Evolutionary conservation across 2,113 vertebrate genomes (phyloP), one percentile per base, ranked within the genome.

Genomic region (Campylomormyrus tamandua): DNA sequence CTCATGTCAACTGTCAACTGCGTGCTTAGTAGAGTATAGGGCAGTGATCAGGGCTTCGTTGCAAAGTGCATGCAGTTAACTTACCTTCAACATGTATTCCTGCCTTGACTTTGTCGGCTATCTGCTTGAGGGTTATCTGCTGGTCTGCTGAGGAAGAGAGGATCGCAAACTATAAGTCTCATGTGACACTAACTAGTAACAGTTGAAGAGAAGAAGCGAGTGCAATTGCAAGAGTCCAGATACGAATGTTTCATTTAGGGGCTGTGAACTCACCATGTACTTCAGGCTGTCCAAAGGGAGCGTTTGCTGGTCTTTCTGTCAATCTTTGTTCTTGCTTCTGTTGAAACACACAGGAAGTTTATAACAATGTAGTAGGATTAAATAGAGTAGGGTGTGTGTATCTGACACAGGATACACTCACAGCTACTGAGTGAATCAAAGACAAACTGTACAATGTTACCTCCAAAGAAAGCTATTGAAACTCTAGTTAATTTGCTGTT

Each of bases 41-140:
- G n/a, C 19, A n/a, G 17, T 13, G 9, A 45, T 84, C 19, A 4
- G 19, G 19, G 42, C 39, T 83, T 5, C 11, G 21, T 19, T 48
- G 21, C 21, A 48, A n/a, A 48, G 42, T 84, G 39, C 35, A 24
- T n/a, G 24, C 9, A n/a, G 21, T n/a, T 84, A n/a, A 39, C 48
- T 96, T 94, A 96, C 96, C 95, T 91, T 94, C 94, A 17, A 96
- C 90, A 85, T 96, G 96, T 90, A 96, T 96, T 89, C 95, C 96
- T 50, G 95, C 95, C 87, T 95, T 95, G 88, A 94, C 91, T 42
- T 90, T 94, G 90, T 89, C 93, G 89, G 92, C 91, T 74, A 96
- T 93, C 19, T 87, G 62, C n/a, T 58, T 93, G 84, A 96, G 90
- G 0, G 88, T 88, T 88, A 66, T 7, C 88, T 93, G 94, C 1